Percentiles rank a stretch among this genome's conserved stretches.
Evolutionary conservation across 2,113 vertebrate species (phyloP).

Genomic region (Gorilla gorilla): DNA sequence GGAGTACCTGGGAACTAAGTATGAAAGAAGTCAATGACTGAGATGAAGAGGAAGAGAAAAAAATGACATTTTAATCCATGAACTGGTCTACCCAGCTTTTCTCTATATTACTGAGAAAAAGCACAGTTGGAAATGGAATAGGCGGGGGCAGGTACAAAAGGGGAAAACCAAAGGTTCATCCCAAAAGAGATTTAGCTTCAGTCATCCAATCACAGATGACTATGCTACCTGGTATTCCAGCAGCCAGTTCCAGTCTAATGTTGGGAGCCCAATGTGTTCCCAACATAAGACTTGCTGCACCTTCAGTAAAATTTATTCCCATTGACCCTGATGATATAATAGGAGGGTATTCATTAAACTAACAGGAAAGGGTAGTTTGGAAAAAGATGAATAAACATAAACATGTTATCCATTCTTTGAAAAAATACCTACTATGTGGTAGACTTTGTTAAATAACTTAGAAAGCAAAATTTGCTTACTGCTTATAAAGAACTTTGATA

Average conservation of each 20-base stretch:
- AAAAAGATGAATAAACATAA: background rate
- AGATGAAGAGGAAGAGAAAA: background rate
- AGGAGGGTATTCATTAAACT: background rate
- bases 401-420: background rate
- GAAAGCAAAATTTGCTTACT: constrained; percentile 14
- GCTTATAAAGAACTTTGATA: background rate
- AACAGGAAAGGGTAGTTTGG: background rate
- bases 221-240: background rate
- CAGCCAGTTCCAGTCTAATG: background rate
- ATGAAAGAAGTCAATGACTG: background rate
- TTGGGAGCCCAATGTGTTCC: background rate
- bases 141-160: background rate
- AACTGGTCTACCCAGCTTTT: background rate
- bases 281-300: background rate
- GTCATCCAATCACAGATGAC: background rate
- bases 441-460: background rate
- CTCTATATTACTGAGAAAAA: background rate
- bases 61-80: background rate
- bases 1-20: background rate
- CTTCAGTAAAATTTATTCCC: background rate
- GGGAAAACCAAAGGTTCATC: background rate
- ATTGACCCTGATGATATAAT: background rate
- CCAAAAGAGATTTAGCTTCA: background rate
- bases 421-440: background rate
- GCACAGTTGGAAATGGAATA: background rate